These are phyloP conservation scores for Chionomys nivalis DNA, from an alignment of 2,113 vertebrate genomes.

Conservation along the genomic window DNA sequence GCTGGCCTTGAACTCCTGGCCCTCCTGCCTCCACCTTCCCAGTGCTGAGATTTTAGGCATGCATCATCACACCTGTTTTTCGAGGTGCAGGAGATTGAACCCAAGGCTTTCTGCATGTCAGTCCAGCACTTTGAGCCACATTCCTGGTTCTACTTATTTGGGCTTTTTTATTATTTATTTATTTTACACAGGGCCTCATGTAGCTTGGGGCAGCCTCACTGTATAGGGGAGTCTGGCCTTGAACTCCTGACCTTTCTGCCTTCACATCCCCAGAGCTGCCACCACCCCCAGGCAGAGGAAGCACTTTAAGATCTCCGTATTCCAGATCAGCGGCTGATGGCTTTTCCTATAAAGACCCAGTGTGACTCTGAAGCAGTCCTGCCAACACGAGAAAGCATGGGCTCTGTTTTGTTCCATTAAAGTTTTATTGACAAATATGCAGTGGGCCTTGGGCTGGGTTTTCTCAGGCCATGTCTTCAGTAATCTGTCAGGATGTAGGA, in stretches of 20 bases:
- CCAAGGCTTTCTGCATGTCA: not conserved
- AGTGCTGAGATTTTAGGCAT: not conserved
- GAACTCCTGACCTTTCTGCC: not conserved
- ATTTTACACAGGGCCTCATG: not conserved
- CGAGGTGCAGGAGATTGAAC: not conserved
- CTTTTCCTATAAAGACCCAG: not conserved
- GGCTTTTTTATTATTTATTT: not conserved
- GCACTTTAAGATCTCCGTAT: not conserved
- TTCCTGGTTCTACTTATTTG: not conserved
- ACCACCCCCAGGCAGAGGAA: not conserved
- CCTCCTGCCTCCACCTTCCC: no score
- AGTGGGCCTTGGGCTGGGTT: not conserved
- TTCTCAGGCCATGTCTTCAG: not conserved
- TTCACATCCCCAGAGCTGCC: not conserved
- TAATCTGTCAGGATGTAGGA: not conserved
- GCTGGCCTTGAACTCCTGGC: not conserved
- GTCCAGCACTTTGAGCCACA: not conserved
- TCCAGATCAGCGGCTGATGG: accelerated
- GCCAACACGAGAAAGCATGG: accelerated
- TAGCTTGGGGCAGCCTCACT: not conserved
- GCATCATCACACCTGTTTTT: not conserved
- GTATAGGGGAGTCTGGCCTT: not conserved
- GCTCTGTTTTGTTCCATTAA: not conserved
- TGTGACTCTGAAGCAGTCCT: not conserved
- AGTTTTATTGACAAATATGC: not conserved